Conservation (phyloP, 2,888 invertebrate genomes). For the Bruchidius siliquastri region DNA sequence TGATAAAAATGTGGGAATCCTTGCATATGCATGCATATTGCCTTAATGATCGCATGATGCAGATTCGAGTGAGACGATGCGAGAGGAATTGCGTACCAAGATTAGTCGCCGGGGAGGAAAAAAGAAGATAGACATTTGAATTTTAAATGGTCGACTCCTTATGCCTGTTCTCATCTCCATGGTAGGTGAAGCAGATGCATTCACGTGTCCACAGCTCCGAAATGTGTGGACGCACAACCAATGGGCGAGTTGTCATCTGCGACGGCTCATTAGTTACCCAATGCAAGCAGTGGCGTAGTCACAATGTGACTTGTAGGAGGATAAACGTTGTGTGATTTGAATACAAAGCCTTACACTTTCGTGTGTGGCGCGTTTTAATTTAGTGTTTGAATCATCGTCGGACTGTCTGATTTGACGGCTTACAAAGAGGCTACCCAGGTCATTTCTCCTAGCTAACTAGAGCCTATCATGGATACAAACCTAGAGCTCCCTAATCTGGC, state of each 20-base stretch:
- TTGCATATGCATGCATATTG: too few relatives aligned
- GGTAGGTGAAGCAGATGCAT: neutral
- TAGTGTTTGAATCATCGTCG: too few relatives aligned
- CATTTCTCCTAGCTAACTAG: too few relatives aligned
- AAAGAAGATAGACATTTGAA: neutral
- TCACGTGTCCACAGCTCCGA: neutral
- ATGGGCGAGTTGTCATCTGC: neutral
- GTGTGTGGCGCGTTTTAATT: too few relatives aligned
- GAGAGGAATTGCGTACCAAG: neutral
- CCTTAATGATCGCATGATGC: neutral
- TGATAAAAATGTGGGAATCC: too few relatives aligned
- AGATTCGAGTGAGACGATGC: neutral
- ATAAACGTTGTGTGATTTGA: too few relatives aligned
- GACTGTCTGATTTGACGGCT: too few relatives aligned
- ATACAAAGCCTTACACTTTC: too few relatives aligned
- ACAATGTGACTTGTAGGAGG: too few relatives aligned
- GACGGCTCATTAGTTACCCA: neutral
- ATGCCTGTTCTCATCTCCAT: neutral
- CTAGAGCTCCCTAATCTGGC: too few relatives aligned
- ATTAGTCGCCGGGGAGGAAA: neutral
- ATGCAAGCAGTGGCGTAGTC: neutral
- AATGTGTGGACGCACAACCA: neutral
- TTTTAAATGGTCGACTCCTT: neutral
- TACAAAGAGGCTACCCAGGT: too few relatives aligned
- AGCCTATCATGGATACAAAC: too few relatives aligned